Evolutionary conservation across 2,797 vertebrate genomes (phyloP), one percentile per base, ranked within the genome.

Genomic region (Kryptopterus vitreolus): DNA sequence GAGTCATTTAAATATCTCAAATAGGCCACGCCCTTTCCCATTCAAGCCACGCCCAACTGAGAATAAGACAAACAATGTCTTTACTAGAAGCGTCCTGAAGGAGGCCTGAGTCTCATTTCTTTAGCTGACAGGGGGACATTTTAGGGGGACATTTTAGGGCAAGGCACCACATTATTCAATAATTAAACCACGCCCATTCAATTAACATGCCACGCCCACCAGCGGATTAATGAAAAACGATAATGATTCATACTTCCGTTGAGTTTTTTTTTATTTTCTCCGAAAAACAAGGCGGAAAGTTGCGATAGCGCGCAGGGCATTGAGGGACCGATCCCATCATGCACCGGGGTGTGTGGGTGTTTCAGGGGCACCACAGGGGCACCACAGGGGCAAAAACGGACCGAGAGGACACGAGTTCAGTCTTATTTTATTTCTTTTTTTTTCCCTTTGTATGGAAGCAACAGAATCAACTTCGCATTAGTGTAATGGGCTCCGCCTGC

Each of bases 241-340:
- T 10, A 26, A 57, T 73, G 70, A 73, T 38, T 73, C 31, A 38
- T 24, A 73, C 31, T 24, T 57, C 57, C 52, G 70, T 38, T 3
- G 57, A 73, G 52, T 73, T 73, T 72, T 71, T 71, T 18, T 20
- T n/a, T n/a, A n/a, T n/a, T n/a, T n/a, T n/a, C n/a, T n/a, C n/a
- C n/a, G n/a, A n/a, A 20, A 62, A 62, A 26, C 59, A 63, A 16
- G 35, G 63, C 59, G 35, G 53, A 46, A 74, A 59, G 33, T 58
- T 75, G 55, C 38, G 29, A 43, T 57, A 26, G 22, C 35, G 43
- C 12, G 3, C 43, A 35, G 31, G 48, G 62, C 31, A 43, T n/a
- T 77, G 20, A 53, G 76, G 76, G 76, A 55, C 13, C 62, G 43
- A 77, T 77, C 62, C 75, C 76, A 66, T 66, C 38, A 77, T 77